Evolutionary conservation across 1,140 invertebrate species (phyloP).

Genomic region (Trachymyrmex septentrionalis): DNA sequence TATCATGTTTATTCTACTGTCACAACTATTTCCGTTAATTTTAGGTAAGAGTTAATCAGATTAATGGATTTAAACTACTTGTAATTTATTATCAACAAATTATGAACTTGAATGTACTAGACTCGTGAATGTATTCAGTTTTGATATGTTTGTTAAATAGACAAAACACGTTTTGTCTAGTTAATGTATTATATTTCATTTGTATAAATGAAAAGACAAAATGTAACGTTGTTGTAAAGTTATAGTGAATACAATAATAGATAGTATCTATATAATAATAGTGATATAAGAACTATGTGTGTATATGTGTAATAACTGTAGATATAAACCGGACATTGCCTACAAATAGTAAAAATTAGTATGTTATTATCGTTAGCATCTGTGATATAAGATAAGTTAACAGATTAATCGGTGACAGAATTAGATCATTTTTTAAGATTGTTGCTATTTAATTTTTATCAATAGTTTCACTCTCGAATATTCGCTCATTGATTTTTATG

Average conservation of each 20-base stretch:
- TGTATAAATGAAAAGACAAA: background rate
- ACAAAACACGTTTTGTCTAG: background rate
- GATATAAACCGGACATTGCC: background rate
- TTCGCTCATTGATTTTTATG: background rate
- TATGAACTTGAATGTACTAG: background rate
- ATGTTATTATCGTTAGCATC: background rate
- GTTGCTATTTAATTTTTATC: background rate
- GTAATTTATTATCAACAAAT: conserved; percentile 1
- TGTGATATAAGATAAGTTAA: background rate
- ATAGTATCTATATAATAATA: background rate
- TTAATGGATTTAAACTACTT: background rate
- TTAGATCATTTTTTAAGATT: conserved; percentile 3
- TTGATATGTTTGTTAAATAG: conserved; percentile 25
- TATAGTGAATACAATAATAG: background rate
- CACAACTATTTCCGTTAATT: background rate
- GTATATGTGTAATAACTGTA: background rate
- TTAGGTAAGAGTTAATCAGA: background rate
- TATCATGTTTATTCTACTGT: background rate
- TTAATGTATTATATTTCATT: background rate
- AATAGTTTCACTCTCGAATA: conserved; percentile 15
- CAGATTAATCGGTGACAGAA: background rate
- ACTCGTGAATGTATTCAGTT: background rate
- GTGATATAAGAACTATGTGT: background rate
- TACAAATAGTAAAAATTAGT: conserved; percentile 6
- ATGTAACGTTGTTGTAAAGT: background rate